Base-by-base conservation (phyloP, 2,113 vertebrate genomes). In the Stictonetta naevosa region DNA sequence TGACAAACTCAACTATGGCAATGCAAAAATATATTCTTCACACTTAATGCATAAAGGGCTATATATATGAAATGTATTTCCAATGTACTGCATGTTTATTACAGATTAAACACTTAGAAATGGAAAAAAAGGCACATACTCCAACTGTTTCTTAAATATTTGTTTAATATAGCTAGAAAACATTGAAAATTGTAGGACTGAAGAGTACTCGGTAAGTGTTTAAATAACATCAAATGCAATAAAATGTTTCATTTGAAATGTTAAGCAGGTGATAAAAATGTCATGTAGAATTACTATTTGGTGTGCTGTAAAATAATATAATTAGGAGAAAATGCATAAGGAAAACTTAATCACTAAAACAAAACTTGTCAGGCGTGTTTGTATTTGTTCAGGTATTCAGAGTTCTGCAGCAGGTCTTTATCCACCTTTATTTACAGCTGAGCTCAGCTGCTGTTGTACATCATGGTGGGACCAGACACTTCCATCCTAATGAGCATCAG, bases 211-310 rank as follows among this genome's bases (percentile, higher is more conserved):
- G 69, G 80, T 97, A 98, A 98, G 94, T 97, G 96, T 97, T 98
- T 96, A 95, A 97, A 96, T 97, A 98, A 97, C 94, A 97, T 97
- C 93, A 97, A 90, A 96, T 96, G 96, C n/a, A 97, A 96, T 98
- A 97, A 98, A 97, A 93, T 2, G 72, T 97, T 98, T 98, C 94
- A 96, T 97, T 97, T 96, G 95, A 97, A 97, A 97, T 96, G 78
- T 95, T 97, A 97, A 87, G 60, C 93, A 62, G 92, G 96, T 68
- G 96, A 97, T 98, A 98, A 98, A 98, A 98, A 93, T 97, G 96
- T 95, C 97, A 95, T 50, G 42, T 62, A 91, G 96, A 90, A 96
- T 73, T 95, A 97, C 82, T 95, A 85, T 93, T 91, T 83, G 66
- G 55, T 40, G 9, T 84, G 72, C 23, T 91, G 81, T 75, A 76